Percentiles rank a stretch among this genome's conserved stretches.
Evolutionary conservation across 1,140 invertebrate species (phyloP).

Genomic region (Antheraea mylitta): DNA sequence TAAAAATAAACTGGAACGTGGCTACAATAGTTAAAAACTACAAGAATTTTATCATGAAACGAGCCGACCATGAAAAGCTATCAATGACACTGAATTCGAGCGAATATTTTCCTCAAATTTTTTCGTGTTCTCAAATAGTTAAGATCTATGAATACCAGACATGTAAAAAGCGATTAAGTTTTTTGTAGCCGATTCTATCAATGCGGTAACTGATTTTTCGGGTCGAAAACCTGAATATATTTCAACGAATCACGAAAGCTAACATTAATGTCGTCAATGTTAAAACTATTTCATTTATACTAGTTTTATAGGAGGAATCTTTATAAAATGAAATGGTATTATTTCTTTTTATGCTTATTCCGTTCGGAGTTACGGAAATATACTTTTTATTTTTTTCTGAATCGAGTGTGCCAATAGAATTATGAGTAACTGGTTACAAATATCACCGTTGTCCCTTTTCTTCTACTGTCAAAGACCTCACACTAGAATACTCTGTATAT

Average conservation of each 20-base stretch:
- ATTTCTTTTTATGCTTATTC: not conserved
- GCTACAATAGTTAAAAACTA: not conserved
- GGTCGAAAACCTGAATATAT: constrained; percentile 35
- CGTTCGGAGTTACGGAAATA: not conserved
- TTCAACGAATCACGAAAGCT: constrained; percentile 30
- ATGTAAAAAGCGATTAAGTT: constrained; percentile 35
- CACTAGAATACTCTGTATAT: too few species aligned
- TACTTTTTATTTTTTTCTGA: not conserved
- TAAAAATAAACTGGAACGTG: not conserved
- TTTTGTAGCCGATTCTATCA: constrained; percentile 31
- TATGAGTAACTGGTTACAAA: too few species aligned
- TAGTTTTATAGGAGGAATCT: not conserved
- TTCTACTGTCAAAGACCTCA: not conserved
- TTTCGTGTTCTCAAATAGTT: constrained; percentile 16
- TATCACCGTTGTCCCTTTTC: not conserved
- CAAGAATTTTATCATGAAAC: not conserved
- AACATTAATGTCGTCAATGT: constrained; percentile 6
- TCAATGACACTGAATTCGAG: constrained; percentile 6
- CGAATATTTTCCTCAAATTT: constrained; percentile 15
- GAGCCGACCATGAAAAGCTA: constrained; percentile 4
- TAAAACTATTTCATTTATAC: constrained; percentile 2
- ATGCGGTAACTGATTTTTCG: constrained; percentile 25
- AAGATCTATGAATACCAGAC: constrained; percentile 34
- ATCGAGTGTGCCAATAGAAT: not conserved
- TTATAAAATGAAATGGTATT: not conserved